These are phyloP conservation scores for Catocala sponsa DNA, from an alignment of 2,888 invertebrate species.

Conservation along the genomic window DNA sequence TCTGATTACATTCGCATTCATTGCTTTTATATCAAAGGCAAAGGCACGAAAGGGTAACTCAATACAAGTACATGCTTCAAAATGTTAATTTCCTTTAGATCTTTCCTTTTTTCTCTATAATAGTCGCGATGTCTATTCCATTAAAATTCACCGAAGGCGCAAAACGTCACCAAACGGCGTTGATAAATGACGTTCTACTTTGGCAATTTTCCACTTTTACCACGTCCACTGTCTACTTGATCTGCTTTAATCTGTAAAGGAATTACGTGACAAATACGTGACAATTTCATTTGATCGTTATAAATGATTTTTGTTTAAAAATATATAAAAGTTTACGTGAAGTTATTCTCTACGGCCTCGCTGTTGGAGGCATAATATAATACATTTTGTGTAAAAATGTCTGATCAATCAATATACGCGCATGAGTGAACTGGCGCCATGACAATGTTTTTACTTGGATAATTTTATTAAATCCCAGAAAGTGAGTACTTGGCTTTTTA, in stretches of 20 bases:
- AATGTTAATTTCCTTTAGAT: conserved; percentile 27
- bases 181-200: conserved; percentile 73
- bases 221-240: conserved; percentile 59
- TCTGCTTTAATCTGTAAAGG: conserved; percentile 64
- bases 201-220: conserved; percentile 76
- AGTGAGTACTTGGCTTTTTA: conserved; percentile 24
- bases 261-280: conserved; percentile 54
- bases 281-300: conserved; percentile 42
- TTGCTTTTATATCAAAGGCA: too few relatives aligned
- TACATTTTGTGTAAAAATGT: conserved; percentile 25
- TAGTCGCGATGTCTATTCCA: conserved; percentile 58
- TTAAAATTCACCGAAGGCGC: conserved; percentile 69
- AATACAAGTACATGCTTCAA: too few relatives aligned
- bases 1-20: too few relatives aligned
- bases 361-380: conserved; percentile 15
- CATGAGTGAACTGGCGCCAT: conserved; percentile 33
- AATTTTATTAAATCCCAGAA: conserved; percentile 38
- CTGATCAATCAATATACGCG: conserved; percentile 36
- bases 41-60: too few relatives aligned
- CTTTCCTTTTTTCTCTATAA: conserved; percentile 41
- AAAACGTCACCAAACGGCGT: conserved; percentile 70
- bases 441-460: conserved; percentile 33
- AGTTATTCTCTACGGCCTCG: conserved; percentile 13
- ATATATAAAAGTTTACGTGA: conserved; percentile 29
- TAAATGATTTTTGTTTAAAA: conserved; percentile 9